phyloP scores from a whole-genome alignment of 2,113 vertebrate genomes.

The Psittacus erithacus region DNA sequence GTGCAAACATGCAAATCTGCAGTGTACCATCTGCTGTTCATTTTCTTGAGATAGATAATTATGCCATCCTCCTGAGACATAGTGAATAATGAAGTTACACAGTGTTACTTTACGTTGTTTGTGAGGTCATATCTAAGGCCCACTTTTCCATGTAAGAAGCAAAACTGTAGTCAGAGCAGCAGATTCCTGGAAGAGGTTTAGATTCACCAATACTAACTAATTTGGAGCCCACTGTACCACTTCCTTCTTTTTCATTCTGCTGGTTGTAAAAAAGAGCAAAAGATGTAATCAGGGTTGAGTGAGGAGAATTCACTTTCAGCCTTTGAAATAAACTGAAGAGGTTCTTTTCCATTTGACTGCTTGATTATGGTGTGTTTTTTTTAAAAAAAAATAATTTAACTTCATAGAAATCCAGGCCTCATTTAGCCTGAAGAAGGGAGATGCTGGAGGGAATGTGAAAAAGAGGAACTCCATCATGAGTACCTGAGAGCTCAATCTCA shows the following conservation, averaged over 20 bases:
- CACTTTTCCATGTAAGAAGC: background rate
- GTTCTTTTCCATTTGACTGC: background rate
- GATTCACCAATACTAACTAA: background rate
- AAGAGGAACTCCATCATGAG: background rate
- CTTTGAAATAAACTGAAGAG: background rate
- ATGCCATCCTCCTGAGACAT: background rate
- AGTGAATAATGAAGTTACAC: background rate
- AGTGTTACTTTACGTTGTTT: background rate
- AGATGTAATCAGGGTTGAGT: background rate
- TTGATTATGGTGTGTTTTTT: background rate
- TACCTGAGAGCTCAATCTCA: background rate
- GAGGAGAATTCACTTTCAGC: background rate
- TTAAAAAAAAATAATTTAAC: background rate
- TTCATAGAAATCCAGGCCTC: background rate
- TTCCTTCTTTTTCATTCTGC: background rate
- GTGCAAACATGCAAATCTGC: slow-evolving; percentile 5
- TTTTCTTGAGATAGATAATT: background rate
- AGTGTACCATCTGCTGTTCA: background rate
- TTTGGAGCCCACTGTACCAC: background rate
- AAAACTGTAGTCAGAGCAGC: background rate
- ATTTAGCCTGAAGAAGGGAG: background rate
- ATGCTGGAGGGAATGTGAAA: background rate
- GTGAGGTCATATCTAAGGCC: background rate
- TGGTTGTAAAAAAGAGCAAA: background rate
- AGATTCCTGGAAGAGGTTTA: background rate